Conservation (phyloP, 1,140 invertebrate genomes). For the Cydia pomonella region DNA sequence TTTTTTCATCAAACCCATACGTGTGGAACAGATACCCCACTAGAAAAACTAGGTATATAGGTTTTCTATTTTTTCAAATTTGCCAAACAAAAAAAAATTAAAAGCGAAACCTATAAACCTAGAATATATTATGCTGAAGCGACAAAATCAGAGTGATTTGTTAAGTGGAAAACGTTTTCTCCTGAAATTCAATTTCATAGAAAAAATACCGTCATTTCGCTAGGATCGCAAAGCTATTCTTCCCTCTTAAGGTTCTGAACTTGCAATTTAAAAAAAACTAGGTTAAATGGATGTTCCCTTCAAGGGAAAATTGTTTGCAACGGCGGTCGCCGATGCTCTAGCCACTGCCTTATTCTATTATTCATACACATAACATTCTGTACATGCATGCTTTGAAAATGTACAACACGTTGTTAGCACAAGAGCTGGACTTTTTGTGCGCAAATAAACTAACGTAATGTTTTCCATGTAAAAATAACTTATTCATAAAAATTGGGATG, state of each 20-base stretch:
- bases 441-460: background rate
- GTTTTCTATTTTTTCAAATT: too few species aligned
- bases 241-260: slow-evolving; percentile 4
- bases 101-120: too few species aligned
- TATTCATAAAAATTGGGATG: background rate
- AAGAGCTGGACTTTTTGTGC: slow-evolving; percentile 1
- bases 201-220: too few species aligned
- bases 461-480: background rate
- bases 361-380: background rate
- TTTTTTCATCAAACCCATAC: too few species aligned
- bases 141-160: too few species aligned
- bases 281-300: background rate
- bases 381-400: background rate
- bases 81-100: too few species aligned
- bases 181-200: too few species aligned
- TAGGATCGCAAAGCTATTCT: too few species aligned
- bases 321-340: background rate
- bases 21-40: too few species aligned
- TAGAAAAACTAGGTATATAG: too few species aligned
- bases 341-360: slow-evolving; percentile 4
- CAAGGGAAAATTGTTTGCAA: background rate
- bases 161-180: too few species aligned
- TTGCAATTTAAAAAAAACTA: background rate
- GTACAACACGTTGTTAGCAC: background rate
- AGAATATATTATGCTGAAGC: too few species aligned